phyloP scores from a whole-genome alignment of 2,113 vertebrate species.

The Alethe castanea region DNA sequence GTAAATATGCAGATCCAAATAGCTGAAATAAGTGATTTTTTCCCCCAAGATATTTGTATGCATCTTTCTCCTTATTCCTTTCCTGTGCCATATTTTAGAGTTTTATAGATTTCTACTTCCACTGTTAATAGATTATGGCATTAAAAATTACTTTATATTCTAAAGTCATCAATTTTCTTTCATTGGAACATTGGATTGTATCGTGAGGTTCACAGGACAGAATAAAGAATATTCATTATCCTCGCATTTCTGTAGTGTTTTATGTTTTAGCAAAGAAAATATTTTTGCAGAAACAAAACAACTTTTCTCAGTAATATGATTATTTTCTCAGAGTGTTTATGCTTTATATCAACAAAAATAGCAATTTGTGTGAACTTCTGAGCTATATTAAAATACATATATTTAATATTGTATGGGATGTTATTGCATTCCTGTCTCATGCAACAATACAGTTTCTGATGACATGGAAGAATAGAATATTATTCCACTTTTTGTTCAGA shows the following conservation, averaged over 20 bases:
- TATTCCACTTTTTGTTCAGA: neutral
- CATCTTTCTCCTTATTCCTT: neutral
- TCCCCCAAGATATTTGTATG: too few relatives aligned
- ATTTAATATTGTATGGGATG: neutral
- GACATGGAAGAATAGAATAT: neutral
- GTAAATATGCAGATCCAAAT: neutral
- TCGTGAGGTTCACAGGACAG: neutral
- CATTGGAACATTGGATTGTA: neutral
- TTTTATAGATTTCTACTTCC: neutral
- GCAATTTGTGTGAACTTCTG: neutral
- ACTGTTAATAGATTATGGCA: neutral
- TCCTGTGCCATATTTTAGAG: rapidly evolving
- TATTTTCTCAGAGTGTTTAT: neutral
- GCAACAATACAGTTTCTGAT: neutral
- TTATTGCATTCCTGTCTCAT: neutral
- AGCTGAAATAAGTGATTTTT: neutral
- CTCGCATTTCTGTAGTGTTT: neutral
- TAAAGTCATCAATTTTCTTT: neutral
- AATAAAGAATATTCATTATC: neutral
- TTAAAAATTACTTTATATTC: neutral
- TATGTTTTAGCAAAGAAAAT: neutral
- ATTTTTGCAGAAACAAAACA: neutral
- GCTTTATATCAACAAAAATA: neutral
- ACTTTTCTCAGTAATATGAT: neutral
- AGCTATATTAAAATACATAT: neutral